A percentile compares a stretch with the other conserved stretches of the same genome.
These are phyloP conservation scores for Spodoptera frugiperda DNA, from an alignment of 1,140 invertebrate species.

Conservation along the genomic window DNA sequence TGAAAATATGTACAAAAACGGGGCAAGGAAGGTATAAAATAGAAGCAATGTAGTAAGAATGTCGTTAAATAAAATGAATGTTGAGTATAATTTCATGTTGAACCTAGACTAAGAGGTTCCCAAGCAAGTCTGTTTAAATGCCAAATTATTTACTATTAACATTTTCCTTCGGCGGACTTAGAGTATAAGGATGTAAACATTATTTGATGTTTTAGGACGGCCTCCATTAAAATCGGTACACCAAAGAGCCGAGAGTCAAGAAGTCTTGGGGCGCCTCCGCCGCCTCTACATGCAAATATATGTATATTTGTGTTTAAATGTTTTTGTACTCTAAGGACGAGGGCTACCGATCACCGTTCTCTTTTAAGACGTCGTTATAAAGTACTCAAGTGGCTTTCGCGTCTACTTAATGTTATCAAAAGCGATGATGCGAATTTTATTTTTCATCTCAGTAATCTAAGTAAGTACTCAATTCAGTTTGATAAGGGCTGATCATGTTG, in stretches of 20 bases:
- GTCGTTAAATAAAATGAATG: slow-evolving; percentile 15
- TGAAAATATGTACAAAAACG: not conserved
- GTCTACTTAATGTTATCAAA: slow-evolving; percentile 10
- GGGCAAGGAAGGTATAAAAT: not conserved
- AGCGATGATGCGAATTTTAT: slow-evolving; percentile 20
- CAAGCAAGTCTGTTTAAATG: not conserved
- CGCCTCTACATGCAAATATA: slow-evolving; percentile 4
- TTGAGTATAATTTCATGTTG: not conserved
- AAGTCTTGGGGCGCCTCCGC: slow-evolving; percentile 14
- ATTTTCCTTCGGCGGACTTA: not conserved
- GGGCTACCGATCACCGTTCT: not conserved
- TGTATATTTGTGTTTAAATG: slow-evolving; percentile 1
- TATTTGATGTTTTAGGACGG: slow-evolving; percentile 58
- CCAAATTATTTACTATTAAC: slow-evolving; percentile 41
- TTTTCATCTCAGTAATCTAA: not conserved
- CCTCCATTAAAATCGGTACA: slow-evolving; percentile 53
- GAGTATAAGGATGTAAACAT: slow-evolving; percentile 48
- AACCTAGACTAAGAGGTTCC: no score
- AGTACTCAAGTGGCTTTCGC: not conserved
- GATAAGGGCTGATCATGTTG: not conserved
- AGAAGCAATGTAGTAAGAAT: not conserved
- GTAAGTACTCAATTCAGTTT: not conserved
- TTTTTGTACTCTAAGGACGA: slow-evolving; percentile 6
- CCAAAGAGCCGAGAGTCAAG: slow-evolving; percentile 51
- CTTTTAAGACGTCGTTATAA: slow-evolving; percentile 16